Percentiles rank a stretch among this genome's conserved stretches.
These are phyloP conservation scores for Agonum fuliginosum DNA, from an alignment of 2,888 invertebrate species.

Conservation along the genomic window DNA sequence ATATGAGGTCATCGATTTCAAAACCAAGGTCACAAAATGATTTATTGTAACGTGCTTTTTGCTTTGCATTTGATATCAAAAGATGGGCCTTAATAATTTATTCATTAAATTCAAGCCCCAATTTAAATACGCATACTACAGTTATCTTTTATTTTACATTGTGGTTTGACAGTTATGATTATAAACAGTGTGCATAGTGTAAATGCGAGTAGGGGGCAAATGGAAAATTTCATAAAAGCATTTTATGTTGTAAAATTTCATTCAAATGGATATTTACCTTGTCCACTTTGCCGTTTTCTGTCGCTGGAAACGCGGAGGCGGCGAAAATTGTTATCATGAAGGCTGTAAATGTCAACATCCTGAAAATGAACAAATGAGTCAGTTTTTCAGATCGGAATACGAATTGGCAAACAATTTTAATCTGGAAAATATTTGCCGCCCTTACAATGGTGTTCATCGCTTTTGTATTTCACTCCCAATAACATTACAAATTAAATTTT, in stretches of 20 bases:
- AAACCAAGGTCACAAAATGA: too few species aligned
- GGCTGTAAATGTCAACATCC: constrained; percentile 37
- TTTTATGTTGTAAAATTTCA: neutral
- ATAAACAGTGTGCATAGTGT: neutral
- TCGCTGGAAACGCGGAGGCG: constrained; percentile 42
- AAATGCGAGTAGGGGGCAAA: neutral
- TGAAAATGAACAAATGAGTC: constrained; percentile 45
- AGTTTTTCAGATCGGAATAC: constrained; percentile 8
- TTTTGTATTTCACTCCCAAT: too few species aligned
- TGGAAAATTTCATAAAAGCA: constrained; percentile 19
- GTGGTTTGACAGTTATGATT: neutral
- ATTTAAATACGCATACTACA: neutral
- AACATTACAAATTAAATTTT: too few species aligned
- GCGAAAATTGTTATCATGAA: constrained; percentile 40
- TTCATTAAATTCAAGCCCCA: too few species aligned
- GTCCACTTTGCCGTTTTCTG: constrained; percentile 41
- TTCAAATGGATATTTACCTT: constrained; percentile 46
- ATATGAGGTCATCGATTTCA: too few species aligned
- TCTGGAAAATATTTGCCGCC: too few species aligned
- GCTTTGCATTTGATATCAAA: too few species aligned
- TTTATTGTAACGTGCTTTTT: too few species aligned
- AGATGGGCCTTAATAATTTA: too few species aligned
- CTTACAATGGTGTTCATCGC: too few species aligned
- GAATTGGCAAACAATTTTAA: constrained; percentile 27
- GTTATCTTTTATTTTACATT: neutral